These are phyloP conservation scores for Nysson spinosus DNA, from an alignment of 2,888 invertebrate genomes.

Conservation along the genomic window DNA sequence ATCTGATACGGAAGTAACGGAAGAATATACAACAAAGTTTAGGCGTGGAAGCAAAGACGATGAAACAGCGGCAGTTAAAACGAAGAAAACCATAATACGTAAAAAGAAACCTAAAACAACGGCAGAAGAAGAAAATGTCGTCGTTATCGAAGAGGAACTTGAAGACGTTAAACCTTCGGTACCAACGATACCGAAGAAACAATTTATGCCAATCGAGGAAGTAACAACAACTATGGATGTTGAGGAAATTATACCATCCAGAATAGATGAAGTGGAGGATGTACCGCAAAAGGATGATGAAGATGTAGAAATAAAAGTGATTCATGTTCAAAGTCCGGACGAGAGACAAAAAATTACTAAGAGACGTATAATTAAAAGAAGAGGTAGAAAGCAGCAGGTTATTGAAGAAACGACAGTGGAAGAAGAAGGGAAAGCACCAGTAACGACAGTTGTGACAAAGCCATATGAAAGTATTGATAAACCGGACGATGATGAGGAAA, in stretches of 20 bases:
- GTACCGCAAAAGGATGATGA: slow-evolving; percentile 26
- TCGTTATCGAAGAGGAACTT: slow-evolving; percentile 75
- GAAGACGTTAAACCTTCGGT: slow-evolving; percentile 67
- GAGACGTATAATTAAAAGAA: slow-evolving; percentile 35
- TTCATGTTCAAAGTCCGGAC: slow-evolving; percentile 30
- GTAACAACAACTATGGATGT: slow-evolving; percentile 56
- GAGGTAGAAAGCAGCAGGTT: slow-evolving; percentile 50
- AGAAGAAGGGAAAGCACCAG: slow-evolving; percentile 53
- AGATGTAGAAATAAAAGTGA: slow-evolving; percentile 28
- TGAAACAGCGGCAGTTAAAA: slow-evolving; percentile 71
- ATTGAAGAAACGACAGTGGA: slow-evolving; percentile 62
- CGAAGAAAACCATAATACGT: slow-evolving; percentile 71
- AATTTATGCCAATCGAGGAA: slow-evolving; percentile 73
- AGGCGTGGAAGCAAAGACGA: slow-evolving; percentile 67
- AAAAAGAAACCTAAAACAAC: slow-evolving; percentile 60
- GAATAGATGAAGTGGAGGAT: slow-evolving; percentile 69
- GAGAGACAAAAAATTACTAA: slow-evolving; percentile 22
- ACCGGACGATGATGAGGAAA: slow-evolving; percentile 34
- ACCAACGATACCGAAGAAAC: slow-evolving; percentile 70
- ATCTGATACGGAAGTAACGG: slow-evolving; percentile 71
- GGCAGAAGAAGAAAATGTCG: slow-evolving; percentile 63
- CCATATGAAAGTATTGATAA: slow-evolving; percentile 13
- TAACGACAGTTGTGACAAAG: slow-evolving; percentile 72
- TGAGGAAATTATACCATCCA: slow-evolving; percentile 67
- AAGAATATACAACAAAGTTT: slow-evolving; percentile 75